phyloP scores from a whole-genome alignment of 2,888 invertebrate species.

The Morpho achilles region DNA sequence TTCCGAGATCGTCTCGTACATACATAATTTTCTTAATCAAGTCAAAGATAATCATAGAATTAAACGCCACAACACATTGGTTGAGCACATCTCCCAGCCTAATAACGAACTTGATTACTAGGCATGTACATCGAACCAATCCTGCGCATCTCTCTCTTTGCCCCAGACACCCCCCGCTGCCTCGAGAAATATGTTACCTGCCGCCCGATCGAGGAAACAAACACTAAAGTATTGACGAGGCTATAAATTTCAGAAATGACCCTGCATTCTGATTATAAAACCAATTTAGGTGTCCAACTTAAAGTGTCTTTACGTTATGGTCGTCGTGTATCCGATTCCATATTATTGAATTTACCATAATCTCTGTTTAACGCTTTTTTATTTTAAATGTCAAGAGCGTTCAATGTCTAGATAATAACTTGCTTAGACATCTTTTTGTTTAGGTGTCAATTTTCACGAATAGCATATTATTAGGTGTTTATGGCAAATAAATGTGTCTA shows the following conservation, averaged over 20 bases:
- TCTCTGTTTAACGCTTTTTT: slow-evolving; percentile 22
- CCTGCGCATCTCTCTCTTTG: slow-evolving; percentile 46
- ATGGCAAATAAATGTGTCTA: not conserved
- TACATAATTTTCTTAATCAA: not conserved
- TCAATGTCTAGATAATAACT: slow-evolving; percentile 12
- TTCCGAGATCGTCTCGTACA: too few species aligned
- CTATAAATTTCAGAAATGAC: slow-evolving; percentile 65
- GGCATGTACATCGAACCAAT: slow-evolving; percentile 35
- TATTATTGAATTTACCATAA: slow-evolving; percentile 26
- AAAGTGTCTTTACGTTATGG: slow-evolving; percentile 36
- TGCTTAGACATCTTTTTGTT: slow-evolving; percentile 12
- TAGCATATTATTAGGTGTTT: not conserved
- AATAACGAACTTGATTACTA: slow-evolving; percentile 19
- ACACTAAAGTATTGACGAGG: slow-evolving; percentile 62
- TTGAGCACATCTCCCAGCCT: slow-evolving; percentile 2
- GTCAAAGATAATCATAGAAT: slow-evolving; percentile 4
- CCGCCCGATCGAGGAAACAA: slow-evolving; percentile 60
- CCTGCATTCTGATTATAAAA: slow-evolving; percentile 64
- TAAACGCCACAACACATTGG: slow-evolving; percentile 4
- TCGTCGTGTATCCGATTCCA: slow-evolving; percentile 34
- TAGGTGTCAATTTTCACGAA: slow-evolving; percentile 7
- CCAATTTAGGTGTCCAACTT: slow-evolving; percentile 52
- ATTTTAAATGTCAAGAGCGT: slow-evolving; percentile 21
- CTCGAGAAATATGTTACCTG: slow-evolving; percentile 65
- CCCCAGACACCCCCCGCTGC: slow-evolving; percentile 66